Base-by-base conservation (phyloP, 2,888 invertebrate species). In the Physocephala rufipes region DNA sequence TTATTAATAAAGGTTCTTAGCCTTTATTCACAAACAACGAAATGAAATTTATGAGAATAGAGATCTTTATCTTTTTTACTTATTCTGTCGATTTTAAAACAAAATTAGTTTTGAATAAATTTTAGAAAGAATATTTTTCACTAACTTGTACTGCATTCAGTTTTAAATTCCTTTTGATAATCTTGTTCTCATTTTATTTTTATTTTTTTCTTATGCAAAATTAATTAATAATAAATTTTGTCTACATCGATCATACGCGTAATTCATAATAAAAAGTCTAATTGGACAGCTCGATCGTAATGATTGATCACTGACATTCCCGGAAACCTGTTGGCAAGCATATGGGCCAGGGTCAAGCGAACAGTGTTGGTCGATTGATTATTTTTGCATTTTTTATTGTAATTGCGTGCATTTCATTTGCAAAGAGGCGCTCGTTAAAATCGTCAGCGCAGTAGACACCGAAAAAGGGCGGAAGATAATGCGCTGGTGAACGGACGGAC, bases 351-450 rank as follows among this genome's bases (percentile, higher is more conserved):
- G n/a, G n/a, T n/a, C n/a, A n/a, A n/a, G n/a, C n/a, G n/a, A 36
- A 36, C 19, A n/a, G 53, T 53, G 53, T 36, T 26, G 63, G 45
- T 13, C 19, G 28, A 51, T 19, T 15, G 47, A 51, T 30, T 19
- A 43, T 9, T 62, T 19, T 19, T 15, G 45, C 45, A 63, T 63
- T 63, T 62, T 47, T 58, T 45, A 47, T 47, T 45, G 63, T 16
- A 36, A 36, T 4, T 19, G 63, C 63, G 45, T 47, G 15, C n/a
- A n/a, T n/a, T n/a, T n/a, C n/a, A 66, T 66, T 66, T 66, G 66
- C 66, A 66, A 55, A 49, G 15, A 55, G 15, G 53, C 30, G 19
- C 55, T 7, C 55, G n/a, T 30, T n/a, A 53, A 53, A 66, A 12
- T 4, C 2, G 15, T 16, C 36, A 55, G 53, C n/a, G 55, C 55